These are phyloP conservation scores for Sinocyclocheilus grahami DNA, from an alignment of 2,113 vertebrate species.

Conservation along the genomic window DNA sequence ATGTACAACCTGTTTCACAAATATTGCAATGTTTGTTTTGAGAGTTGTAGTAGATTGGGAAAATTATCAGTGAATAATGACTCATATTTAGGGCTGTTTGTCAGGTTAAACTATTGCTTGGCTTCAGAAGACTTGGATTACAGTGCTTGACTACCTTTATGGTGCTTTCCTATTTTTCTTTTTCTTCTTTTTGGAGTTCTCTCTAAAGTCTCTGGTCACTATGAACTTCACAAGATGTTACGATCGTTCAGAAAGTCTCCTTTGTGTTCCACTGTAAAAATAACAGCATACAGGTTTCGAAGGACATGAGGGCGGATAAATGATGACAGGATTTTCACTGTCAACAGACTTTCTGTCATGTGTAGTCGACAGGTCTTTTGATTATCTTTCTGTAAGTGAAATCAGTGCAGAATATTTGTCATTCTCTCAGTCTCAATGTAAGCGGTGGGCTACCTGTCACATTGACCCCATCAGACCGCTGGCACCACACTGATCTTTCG, in stretches of 20 bases:
- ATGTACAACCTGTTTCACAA: background rate
- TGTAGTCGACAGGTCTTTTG: background rate
- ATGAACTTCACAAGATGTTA: background rate
- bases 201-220: background rate
- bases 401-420: slow-evolving; percentile 17
- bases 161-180: background rate
- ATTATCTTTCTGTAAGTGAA: slow-evolving; percentile 5
- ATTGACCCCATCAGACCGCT: slow-evolving; percentile 93
- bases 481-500: slow-evolving; percentile 89
- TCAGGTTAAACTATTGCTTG: background rate
- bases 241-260: background rate
- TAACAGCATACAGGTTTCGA: background rate
- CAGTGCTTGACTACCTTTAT: background rate
- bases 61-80: background rate
- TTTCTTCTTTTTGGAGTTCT: background rate
- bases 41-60: background rate
- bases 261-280: background rate
- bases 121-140: background rate
- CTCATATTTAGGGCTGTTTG: background rate
- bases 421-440: slow-evolving; percentile 10
- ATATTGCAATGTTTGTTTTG: background rate
- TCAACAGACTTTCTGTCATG: background rate
- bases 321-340: background rate
- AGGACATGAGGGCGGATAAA: background rate
- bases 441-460: slow-evolving; percentile 86